Evolutionary conservation across 1,140 invertebrate genomes (phyloP).

Genomic region (Drosophila melanica): DNA sequence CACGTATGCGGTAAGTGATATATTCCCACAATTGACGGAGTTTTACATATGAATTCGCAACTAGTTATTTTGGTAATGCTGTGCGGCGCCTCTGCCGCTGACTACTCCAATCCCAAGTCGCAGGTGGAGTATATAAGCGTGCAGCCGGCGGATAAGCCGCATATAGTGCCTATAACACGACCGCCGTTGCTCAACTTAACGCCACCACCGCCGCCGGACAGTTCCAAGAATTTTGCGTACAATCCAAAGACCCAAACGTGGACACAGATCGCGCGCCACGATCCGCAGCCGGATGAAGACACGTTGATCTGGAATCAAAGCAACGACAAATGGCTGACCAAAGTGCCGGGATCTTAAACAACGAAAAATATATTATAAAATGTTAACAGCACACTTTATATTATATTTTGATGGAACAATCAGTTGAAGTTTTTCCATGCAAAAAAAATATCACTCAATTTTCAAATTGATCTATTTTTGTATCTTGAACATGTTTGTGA

Average conservation of each 20-base stretch:
- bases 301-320: conserved; percentile 75
- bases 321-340: conserved; percentile 78
- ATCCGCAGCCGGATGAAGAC: conserved; percentile 56
- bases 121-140: conserved; percentile 71
- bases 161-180: conserved; percentile 59
- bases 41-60: neutral
- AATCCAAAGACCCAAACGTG: conserved; percentile 65
- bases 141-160: conserved; percentile 36
- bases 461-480: too few relatives aligned
- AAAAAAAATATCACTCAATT: too few relatives aligned
- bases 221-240: conserved; percentile 72
- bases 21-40: conserved; percentile 4
- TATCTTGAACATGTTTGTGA: too few relatives aligned
- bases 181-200: conserved; percentile 62
- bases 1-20: conserved; percentile 34
- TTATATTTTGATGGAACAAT: too few relatives aligned
- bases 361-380: neutral
- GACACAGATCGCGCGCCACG: conserved; percentile 47
- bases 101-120: conserved; percentile 67
- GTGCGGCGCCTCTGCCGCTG: conserved; percentile 11
- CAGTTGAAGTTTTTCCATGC: too few relatives aligned
- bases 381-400: too few relatives aligned
- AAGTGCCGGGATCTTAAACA: conserved; percentile 83
- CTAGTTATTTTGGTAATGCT: conserved; percentile 41
- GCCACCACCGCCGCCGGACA: conserved; percentile 50